phyloP scores from a whole-genome alignment of 1,140 invertebrate species.

The Papilio polytes region DNA sequence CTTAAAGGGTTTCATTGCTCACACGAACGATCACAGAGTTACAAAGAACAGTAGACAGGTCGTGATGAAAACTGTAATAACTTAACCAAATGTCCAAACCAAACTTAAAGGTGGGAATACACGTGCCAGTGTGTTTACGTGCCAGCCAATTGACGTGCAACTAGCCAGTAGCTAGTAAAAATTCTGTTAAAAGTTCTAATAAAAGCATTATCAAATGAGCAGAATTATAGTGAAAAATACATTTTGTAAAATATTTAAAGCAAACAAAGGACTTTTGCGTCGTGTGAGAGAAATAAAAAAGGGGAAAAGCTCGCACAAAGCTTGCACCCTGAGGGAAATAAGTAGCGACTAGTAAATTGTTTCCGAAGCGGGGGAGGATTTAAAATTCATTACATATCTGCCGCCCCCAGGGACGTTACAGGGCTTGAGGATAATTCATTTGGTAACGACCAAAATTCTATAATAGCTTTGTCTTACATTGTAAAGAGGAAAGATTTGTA shows the following conservation, averaged over 20 bases:
- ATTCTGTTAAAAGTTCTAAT: too few relatives aligned
- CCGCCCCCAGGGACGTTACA: background rate
- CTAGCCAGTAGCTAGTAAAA: too few relatives aligned
- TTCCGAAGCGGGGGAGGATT: slow-evolving; percentile 48
- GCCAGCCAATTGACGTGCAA: too few relatives aligned
- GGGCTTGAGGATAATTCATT: slow-evolving; percentile 26
- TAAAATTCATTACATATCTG: slow-evolving; percentile 51
- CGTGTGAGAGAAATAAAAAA: background rate
- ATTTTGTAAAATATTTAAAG: background rate
- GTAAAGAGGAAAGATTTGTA: too few relatives aligned
- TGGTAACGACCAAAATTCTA: background rate
- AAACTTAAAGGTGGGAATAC: too few relatives aligned
- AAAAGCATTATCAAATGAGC: too few relatives aligned
- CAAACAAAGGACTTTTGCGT: background rate
- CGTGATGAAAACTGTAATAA: slow-evolving; percentile 8
- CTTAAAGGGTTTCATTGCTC: background rate
- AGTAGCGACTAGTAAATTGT: slow-evolving; percentile 50
- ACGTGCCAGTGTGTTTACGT: too few relatives aligned
- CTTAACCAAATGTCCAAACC: background rate
- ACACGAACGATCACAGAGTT: background rate
- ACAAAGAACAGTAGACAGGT: background rate
- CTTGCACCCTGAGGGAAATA: slow-evolving; percentile 49
- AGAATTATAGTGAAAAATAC: too few relatives aligned
- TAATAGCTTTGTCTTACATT: too few relatives aligned
- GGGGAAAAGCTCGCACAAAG: background rate